Base-by-base conservation (phyloP, 1,140 invertebrate species). In the Polyergus mexicanus region DNA sequence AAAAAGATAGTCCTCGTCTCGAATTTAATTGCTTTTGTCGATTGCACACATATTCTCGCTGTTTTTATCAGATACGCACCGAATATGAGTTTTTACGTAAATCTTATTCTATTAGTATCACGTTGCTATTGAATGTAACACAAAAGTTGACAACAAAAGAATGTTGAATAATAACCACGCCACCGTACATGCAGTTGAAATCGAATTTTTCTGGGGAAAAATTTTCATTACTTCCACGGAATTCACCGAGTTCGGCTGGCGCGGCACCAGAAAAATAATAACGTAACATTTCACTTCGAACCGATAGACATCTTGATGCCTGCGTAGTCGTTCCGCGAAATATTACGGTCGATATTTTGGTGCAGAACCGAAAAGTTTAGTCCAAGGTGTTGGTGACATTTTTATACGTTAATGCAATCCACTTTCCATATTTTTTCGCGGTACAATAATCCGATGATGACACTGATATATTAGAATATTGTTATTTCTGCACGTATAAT, bases 261-360 rank as follows among this genome's bases (percentile, higher is more conserved):
- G 51, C 51, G 47, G n/a, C 41, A 77, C 86, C 89, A 90, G 58
- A 28, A 84, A 90, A 90, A 90, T 90, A 90, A 90, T 90, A 90
- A 89, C 74, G 88, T 89, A 89, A 90, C 89, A 90, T 89, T 90
- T 90, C 81, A 90, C 75, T 63, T 69, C 72, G 63, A 71, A 56
- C 28, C 62, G 76, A 76, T 90, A 74, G 84, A 86, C 84, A 84
- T 76, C 62, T 74, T 68, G 76, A 88, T 84, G 78, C 32, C 56
- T 56, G 69, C 58, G 25, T 56, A 47, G 63, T 63, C 88, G 81
- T 62, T 85, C 65, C 44, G n/a, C 41, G 69, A 86, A 41, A 86
- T 81, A 80, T 83, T 66, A 54, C 65, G 22, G 35, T 60, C 71
- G 71, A 81, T 89, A 89, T 86, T 28, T 62, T 80, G 35, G 56